Evolutionary conservation across 2,888 invertebrate genomes (phyloP).

Genomic region (Caenorhabditis sp.): DNA sequence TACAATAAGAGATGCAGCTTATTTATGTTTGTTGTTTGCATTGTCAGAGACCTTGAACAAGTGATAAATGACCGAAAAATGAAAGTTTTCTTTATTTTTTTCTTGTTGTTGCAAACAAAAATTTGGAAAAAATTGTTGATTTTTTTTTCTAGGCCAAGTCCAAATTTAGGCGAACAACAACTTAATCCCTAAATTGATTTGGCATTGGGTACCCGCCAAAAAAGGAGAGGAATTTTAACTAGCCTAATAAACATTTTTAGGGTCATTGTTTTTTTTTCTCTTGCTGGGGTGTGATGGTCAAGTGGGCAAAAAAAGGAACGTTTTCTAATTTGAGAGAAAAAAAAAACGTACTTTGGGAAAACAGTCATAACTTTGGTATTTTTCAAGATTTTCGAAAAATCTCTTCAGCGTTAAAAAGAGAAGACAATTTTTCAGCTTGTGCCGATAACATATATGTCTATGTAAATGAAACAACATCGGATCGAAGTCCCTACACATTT

Average conservation of each 20-base stretch:
- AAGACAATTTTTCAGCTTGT: slow-evolving; percentile 47
- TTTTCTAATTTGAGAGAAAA: not conserved
- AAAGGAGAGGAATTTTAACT: not conserved
- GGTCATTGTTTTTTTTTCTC: too few relatives aligned
- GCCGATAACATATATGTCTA: slow-evolving; percentile 53
- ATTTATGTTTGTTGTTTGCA: not conserved
- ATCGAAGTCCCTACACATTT: slow-evolving; percentile 52
- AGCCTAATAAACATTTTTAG: not conserved
- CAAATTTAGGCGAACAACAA: not conserved
- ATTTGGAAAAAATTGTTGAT: not conserved
- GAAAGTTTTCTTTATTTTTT: not conserved
- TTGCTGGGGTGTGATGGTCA: not conserved
- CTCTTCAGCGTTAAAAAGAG: too few relatives aligned
- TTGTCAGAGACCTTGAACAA: not conserved
- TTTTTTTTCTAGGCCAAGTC: not conserved
- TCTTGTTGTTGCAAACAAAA: not conserved
- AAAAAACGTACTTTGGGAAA: not conserved
- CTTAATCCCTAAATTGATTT: slow-evolving; percentile 41
- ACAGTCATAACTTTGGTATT: too few relatives aligned
- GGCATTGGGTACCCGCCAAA: slow-evolving; percentile 16
- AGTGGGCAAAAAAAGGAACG: not conserved
- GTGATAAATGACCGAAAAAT: not conserved
- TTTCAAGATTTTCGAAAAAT: too few relatives aligned
- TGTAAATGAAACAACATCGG: slow-evolving; percentile 46
- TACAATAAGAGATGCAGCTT: not conserved